Percentiles rank a stretch among this genome's conserved stretches.
Conservation (phyloP, 1,140 invertebrate genomes). For the Neuroterus valhalla region DNA sequence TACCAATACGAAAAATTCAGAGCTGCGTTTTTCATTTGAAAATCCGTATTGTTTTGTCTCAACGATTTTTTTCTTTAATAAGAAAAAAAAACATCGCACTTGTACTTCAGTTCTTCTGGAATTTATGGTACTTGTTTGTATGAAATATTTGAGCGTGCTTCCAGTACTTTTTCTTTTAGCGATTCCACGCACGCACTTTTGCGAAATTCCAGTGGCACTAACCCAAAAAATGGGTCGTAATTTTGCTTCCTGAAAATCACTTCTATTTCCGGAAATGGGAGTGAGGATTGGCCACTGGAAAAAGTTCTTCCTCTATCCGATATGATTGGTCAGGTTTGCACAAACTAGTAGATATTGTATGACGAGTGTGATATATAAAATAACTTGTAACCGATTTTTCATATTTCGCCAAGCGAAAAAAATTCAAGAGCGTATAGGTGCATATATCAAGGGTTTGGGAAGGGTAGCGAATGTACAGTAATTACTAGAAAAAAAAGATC, state of each 20-base stretch:
- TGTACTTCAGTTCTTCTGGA: background rate
- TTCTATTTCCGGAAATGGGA: conserved; percentile 3
- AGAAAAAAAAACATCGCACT: too few relatives aligned
- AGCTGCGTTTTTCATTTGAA: conserved; percentile 6
- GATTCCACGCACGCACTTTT: background rate
- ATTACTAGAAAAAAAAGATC: conserved; percentile 28
- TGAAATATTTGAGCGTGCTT: conserved; percentile 6
- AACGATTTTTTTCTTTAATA: background rate
- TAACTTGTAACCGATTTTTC: conserved; percentile 27
- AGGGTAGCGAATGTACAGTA: conserved; percentile 30
- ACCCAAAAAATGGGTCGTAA: background rate
- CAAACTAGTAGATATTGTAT: conserved; percentile 23
- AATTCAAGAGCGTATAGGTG: conserved; percentile 20
- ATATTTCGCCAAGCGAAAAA: conserved; percentile 28
- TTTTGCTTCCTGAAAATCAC: conserved; percentile 10
- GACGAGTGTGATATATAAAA: conserved; percentile 29
- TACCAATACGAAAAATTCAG: conserved; percentile 5
- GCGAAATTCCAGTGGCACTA: background rate
- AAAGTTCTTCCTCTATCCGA: conserved; percentile 27
- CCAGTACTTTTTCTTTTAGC: conserved; percentile 20
- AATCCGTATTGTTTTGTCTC: background rate
- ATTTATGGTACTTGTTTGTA: background rate
- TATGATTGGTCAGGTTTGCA: conserved; percentile 25
- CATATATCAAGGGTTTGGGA: conserved; percentile 28
- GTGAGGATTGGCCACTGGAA: conserved; percentile 10